Conservation (phyloP, 1,140 invertebrate genomes). For the Episyrphus balteatus region DNA sequence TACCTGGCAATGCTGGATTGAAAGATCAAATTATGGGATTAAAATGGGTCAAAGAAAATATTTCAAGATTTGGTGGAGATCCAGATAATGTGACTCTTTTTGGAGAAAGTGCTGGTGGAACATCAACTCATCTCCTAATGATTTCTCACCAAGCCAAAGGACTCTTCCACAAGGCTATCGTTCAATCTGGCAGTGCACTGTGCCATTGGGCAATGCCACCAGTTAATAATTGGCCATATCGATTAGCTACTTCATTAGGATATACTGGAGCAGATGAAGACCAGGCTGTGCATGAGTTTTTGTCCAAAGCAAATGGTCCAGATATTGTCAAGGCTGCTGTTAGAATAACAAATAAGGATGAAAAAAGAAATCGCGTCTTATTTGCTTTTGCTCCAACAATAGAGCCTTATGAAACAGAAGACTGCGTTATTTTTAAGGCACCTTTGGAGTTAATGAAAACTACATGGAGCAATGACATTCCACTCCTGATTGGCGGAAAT, state of each 20-base stretch:
- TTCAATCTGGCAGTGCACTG: slow-evolving; percentile 44
- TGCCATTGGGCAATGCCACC: slow-evolving; percentile 33
- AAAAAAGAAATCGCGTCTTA: slow-evolving; percentile 25
- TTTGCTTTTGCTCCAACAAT: slow-evolving; percentile 29
- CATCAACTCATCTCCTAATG: slow-evolving; percentile 32
- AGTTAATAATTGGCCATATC: slow-evolving; percentile 19
- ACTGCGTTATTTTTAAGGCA: slow-evolving; percentile 18
- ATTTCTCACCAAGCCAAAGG: slow-evolving; percentile 35
- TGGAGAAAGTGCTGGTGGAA: slow-evolving; percentile 44
- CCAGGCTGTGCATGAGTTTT: slow-evolving; percentile 16
- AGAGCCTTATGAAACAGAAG: slow-evolving; percentile 24
- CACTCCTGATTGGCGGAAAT: slow-evolving; percentile 38
- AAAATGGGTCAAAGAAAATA: slow-evolving; percentile 49
- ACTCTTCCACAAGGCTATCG: slow-evolving; percentile 47
- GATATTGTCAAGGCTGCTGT: slow-evolving; percentile 23
- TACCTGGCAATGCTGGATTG: slow-evolving; percentile 45
- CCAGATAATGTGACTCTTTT: slow-evolving; percentile 43
- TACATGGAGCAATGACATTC: slow-evolving; percentile 33
- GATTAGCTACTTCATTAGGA: slow-evolving; percentile 24
- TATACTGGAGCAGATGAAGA: slow-evolving; percentile 21
- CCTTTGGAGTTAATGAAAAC: slow-evolving; percentile 17
- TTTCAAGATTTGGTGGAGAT: slow-evolving; percentile 51
- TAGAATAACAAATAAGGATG: slow-evolving; percentile 21
- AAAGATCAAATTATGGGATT: slow-evolving; percentile 45
- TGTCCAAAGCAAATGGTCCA: slow-evolving; percentile 12